A percentile compares a stretch with the other conserved stretches of the same genome.
These are phyloP conservation scores for Dorcus parallelipipedus DNA, from an alignment of 2,888 invertebrate genomes.

Conservation along the genomic window DNA sequence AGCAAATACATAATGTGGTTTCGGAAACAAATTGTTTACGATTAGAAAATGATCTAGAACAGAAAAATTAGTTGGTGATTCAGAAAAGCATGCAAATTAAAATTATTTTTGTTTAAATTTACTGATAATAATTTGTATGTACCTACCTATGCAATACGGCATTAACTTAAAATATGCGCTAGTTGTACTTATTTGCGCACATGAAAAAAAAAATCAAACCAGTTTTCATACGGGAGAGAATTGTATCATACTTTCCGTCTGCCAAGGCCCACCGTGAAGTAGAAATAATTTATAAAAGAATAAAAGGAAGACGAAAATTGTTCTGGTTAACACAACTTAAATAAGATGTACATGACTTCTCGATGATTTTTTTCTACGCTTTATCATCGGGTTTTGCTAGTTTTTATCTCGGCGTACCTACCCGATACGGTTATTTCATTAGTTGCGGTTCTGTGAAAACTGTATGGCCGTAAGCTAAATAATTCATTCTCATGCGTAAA, in stretches of 20 bases:
- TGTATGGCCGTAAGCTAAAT: too few species aligned
- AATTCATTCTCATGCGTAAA: too few species aligned
- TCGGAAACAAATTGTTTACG: too few species aligned
- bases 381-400: constrained; percentile 1
- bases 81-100: neutral
- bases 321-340: constrained; percentile 31
- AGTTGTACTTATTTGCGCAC: constrained; percentile 6
- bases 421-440: too few species aligned
- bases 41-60: neutral
- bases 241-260: constrained; percentile 31
- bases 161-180: constrained; percentile 12
- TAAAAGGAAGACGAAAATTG: constrained; percentile 33
- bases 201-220: constrained; percentile 30
- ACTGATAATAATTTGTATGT: too few species aligned
- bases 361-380: neutral
- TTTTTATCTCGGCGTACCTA: neutral
- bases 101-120: too few species aligned
- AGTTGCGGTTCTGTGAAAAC: too few species aligned
- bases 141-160: neutral
- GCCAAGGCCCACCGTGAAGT: constrained; percentile 34
- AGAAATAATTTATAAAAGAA: constrained; percentile 25
- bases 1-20: too few species aligned
- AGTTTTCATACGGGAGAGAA: constrained; percentile 32
- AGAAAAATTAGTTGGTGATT: neutral
- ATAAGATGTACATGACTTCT: constrained; percentile 5